A percentile compares a stretch with the other conserved stretches of the same genome.
Evolutionary conservation across 2,888 invertebrate species (phyloP).

Genomic region (Ennomos quercinarius): DNA sequence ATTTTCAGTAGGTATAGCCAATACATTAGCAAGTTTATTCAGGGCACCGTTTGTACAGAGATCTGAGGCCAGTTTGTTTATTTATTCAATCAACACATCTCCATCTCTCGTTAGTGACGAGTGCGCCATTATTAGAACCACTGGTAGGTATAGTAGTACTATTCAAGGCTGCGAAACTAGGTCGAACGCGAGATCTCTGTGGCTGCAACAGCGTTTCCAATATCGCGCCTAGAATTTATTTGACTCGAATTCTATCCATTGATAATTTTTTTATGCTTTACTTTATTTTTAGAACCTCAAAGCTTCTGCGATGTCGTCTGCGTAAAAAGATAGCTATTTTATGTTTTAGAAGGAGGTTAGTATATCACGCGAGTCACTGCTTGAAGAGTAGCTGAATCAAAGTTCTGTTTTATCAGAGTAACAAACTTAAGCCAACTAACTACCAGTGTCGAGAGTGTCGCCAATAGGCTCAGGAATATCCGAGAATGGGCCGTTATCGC

Average conservation of each 20-base stretch:
- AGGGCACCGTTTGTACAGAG: slow-evolving; percentile 15
- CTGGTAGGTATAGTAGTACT: slow-evolving; percentile 39
- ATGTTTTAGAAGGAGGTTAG: too few species aligned
- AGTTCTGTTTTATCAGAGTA: too few species aligned
- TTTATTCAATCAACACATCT: slow-evolving; percentile 59
- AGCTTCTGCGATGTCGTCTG: too few species aligned
- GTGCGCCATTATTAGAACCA: slow-evolving; percentile 72
- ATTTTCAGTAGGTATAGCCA: slow-evolving; percentile 1
- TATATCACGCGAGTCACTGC: too few species aligned
- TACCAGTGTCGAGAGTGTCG: too few species aligned
- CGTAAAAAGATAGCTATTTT: too few species aligned
- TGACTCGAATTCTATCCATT: neutral
- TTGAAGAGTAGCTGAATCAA: too few species aligned
- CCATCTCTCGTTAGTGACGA: slow-evolving; percentile 57
- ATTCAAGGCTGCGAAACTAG: slow-evolving; percentile 76
- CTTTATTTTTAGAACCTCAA: too few species aligned
- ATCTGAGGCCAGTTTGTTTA: slow-evolving; percentile 48
- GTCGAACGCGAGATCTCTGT: slow-evolving; percentile 64
- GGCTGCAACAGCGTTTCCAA: slow-evolving; percentile 15
- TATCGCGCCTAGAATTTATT: neutral
- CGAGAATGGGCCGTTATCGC: too few species aligned
- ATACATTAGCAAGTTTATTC: slow-evolving; percentile 16
- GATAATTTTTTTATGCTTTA: too few species aligned
- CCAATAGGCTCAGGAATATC: too few species aligned
- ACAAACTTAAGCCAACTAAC: too few species aligned